Evolutionary conservation across 2,888 invertebrate species (phyloP), one percentile per base, ranked within the genome.

Genomic region (Salticus scenicus): DNA sequence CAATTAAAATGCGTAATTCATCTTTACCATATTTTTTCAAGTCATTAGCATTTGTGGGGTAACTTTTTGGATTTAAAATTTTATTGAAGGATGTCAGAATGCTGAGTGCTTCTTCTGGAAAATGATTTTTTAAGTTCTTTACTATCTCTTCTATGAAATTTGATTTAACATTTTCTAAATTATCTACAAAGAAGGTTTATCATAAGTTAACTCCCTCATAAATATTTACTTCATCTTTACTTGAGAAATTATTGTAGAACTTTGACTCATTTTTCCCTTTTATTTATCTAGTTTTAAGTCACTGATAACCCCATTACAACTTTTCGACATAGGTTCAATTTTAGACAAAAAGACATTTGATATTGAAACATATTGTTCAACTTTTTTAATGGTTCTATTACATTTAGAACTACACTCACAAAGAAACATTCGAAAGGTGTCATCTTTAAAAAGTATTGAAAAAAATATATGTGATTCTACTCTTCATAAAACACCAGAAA

Each of bases 31-130:
- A 63, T 82, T 27, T 37, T 8, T 67, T 69, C 20, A 37, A 33
- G 31, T 37, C 7, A 20, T 5, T 41, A 10, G 41, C 41, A 10
- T 8, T 10, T 41, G 41, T 10, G 8, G 41, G 41, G 14, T 41
- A 41, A 41, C 41, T 41, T 41, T 41, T 41, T 41, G 10, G 41
- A 41, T 41, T 41, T 41, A 41, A 77, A n/a, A n/a, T 27, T n/a
- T 57, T n/a, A 14, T 24, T n/a, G 51, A 66, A 64, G 37, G 27
- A 63, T 51, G 17, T 31, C 30, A 24, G 76, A 64, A 41, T 37
- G 51, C n/a, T 66, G 14, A 47, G 8, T 2, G 1, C 2, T 47
- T 47, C 8, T 1, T 7, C 8, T 31, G 64, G 28, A 30, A 31
- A 47, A 72, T 42, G 51, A 41, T 24, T 69, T 28, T 31, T 14